A percentile compares a stretch with the other conserved stretches of the same genome.
These are phyloP conservation scores for Ricordea florida DNA, from an alignment of 92 coral and sea anemone species.

Conservation along the genomic window DNA sequence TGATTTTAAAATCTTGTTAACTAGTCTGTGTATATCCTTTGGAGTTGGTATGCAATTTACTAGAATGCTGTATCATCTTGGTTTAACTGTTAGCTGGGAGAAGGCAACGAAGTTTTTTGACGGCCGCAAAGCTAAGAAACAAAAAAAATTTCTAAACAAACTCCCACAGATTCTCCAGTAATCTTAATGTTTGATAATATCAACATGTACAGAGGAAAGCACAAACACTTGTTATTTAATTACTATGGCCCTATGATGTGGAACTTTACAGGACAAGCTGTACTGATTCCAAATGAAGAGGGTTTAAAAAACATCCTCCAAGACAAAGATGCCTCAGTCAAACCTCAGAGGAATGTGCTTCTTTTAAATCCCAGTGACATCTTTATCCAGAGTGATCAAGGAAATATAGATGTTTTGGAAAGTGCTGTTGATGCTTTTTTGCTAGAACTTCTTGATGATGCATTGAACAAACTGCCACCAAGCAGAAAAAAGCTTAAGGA, in stretches of 20 bases:
- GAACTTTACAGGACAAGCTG: constrained; percentile 54
- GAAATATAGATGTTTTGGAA: constrained; percentile 21
- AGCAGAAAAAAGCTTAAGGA: neutral
- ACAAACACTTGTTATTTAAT: constrained; percentile 30
- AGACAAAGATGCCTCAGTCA: neutral
- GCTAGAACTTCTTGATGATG: constrained; percentile 28
- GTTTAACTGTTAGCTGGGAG: constrained; percentile 41
- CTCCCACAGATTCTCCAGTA: constrained; percentile 27
- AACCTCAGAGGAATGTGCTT: neutral
- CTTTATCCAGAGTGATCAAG: constrained; percentile 2
- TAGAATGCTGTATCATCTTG: constrained; percentile 33
- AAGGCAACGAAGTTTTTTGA: constrained; percentile 46
- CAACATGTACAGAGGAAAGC: constrained; percentile 53
- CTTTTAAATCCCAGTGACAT: constrained; percentile 15
- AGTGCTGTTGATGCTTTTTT: constrained; percentile 2
- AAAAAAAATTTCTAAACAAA: neutral
- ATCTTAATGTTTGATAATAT: constrained; percentile 50
- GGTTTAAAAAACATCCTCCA: constrained; percentile 7
- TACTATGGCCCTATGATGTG: constrained; percentile 29
- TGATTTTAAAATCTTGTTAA: constrained; percentile 31
- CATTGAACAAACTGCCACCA: constrained; percentile 16
- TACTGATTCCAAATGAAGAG: constrained; percentile 20
- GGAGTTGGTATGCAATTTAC: constrained; percentile 30
- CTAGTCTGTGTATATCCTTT: constrained; percentile 28
- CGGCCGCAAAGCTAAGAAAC: neutral